These are phyloP conservation scores for Cosmia trapezina DNA, from an alignment of 2,888 invertebrate species.

Conservation along the genomic window DNA sequence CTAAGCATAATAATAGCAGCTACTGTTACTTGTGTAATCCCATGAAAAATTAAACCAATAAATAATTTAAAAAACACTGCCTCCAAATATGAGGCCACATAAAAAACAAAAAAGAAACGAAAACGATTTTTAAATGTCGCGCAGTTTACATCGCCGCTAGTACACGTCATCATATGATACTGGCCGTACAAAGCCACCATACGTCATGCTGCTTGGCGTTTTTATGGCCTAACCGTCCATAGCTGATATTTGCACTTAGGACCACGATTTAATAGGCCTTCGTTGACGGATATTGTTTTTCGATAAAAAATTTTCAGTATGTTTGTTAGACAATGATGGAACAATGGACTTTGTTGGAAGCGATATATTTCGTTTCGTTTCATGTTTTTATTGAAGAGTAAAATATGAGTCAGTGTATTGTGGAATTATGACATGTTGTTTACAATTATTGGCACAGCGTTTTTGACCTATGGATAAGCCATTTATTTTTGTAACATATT, in stretches of 20 bases:
- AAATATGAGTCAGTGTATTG: slow-evolving; percentile 35
- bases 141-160: slow-evolving; percentile 64
- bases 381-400: slow-evolving; percentile 46
- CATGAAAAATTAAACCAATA: slow-evolving; percentile 30
- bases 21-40: background rate
- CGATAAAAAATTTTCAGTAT: slow-evolving; percentile 56
- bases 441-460: slow-evolving; percentile 22
- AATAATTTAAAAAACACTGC: slow-evolving; percentile 23
- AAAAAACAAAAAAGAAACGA: slow-evolving; percentile 41
- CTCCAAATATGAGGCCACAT: slow-evolving; percentile 28
- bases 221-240: slow-evolving; percentile 67
- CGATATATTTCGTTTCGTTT: slow-evolving; percentile 41
- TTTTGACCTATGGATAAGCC: background rate
- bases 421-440: slow-evolving; percentile 6
- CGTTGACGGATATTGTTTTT: slow-evolving; percentile 60
- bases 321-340: slow-evolving; percentile 53
- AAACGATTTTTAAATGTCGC: slow-evolving; percentile 56
- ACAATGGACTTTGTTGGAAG: slow-evolving; percentile 43
- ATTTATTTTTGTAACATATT: background rate
- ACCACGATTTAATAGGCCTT: slow-evolving; percentile 59
- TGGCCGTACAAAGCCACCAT: slow-evolving; percentile 60
- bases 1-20: background rate
- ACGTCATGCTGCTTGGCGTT: slow-evolving; percentile 67
- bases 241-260: slow-evolving; percentile 65
- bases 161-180: slow-evolving; percentile 61